Conservation (phyloP, 1,140 invertebrate species). For the Micrasema minimum region DNA sequence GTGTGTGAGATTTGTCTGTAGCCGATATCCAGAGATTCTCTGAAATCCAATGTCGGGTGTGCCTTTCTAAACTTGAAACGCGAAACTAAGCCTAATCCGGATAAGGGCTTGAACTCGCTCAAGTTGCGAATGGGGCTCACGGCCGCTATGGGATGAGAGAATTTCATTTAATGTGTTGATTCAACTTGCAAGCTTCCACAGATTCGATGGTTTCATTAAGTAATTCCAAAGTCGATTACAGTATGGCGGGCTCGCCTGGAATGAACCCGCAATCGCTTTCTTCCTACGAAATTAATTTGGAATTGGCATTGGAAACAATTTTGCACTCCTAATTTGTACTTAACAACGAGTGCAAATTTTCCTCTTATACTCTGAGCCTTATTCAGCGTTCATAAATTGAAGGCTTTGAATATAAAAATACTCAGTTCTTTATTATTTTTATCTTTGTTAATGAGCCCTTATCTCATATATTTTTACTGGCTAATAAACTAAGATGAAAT, state of each 20-base stretch:
- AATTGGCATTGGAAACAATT: neutral
- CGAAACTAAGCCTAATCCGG: constrained; percentile 31
- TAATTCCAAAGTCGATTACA: constrained; percentile 46
- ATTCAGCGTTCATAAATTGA: too few species aligned
- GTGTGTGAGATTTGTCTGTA: too few species aligned
- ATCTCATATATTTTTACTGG: too few species aligned
- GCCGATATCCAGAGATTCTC: neutral
- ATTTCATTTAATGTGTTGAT: constrained; percentile 48
- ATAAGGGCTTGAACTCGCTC: constrained; percentile 37
- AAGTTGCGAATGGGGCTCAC: constrained; percentile 29
- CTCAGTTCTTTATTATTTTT: too few species aligned
- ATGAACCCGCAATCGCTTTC: constrained; percentile 13
- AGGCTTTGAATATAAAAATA: too few species aligned
- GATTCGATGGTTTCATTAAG: constrained; percentile 48
- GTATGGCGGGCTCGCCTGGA: constrained; percentile 19
- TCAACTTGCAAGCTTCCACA: constrained; percentile 38
- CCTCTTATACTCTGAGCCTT: too few species aligned
- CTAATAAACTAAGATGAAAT: too few species aligned
- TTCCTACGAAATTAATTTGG: constrained; percentile 21
- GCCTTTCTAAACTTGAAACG: constrained; percentile 7
- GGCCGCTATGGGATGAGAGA: constrained; percentile 17
- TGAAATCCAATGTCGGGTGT: neutral
- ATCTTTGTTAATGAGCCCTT: too few species aligned
- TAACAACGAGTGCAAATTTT: neutral
- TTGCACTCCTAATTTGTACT: constrained; percentile 2